phyloP scores from a whole-genome alignment of 2,113 vertebrate genomes.

The Scortum barcoo region DNA sequence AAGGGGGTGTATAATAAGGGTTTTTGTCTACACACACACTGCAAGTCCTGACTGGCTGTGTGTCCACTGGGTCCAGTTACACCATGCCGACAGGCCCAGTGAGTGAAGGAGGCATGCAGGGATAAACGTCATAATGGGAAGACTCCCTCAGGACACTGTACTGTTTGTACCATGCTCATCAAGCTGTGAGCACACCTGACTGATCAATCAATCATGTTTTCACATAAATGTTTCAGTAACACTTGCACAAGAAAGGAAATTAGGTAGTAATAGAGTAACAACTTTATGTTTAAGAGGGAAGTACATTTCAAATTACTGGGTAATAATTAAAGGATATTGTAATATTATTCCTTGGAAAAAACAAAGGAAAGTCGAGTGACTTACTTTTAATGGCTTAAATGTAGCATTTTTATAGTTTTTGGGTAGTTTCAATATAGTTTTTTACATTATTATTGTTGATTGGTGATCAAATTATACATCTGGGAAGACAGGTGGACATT shows the following conservation, averaged over 20 bases:
- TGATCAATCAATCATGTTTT: not conserved
- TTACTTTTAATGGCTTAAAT: not conserved
- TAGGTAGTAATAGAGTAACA: not conserved
- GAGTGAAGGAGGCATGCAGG: constrained; percentile 15
- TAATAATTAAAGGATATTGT: not conserved
- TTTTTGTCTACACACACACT: constrained; percentile 23
- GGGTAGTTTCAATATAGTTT: not conserved
- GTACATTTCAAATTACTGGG: not conserved
- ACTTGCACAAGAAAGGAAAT: not conserved
- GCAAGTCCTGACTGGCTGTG: constrained; percentile 55
- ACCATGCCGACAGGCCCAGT: not conserved
- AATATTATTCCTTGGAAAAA: not conserved
- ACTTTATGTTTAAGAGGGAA: not conserved
- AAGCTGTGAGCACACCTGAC: constrained; percentile 13
- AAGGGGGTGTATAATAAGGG: constrained; percentile 27
- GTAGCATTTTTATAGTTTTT: not conserved
- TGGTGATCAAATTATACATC: not conserved
- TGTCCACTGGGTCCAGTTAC: constrained; percentile 52
- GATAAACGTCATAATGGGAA: constrained; percentile 8
- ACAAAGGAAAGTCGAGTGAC: not conserved
- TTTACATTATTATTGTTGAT: not conserved
- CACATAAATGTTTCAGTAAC: not conserved
- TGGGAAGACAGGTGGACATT: not conserved
- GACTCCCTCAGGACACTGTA: constrained; percentile 31
- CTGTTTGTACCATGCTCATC: constrained; percentile 27